These are phyloP conservation scores for Bombyx mandarina DNA, from an alignment of 1,140 invertebrate genomes.

Conservation along the genomic window DNA sequence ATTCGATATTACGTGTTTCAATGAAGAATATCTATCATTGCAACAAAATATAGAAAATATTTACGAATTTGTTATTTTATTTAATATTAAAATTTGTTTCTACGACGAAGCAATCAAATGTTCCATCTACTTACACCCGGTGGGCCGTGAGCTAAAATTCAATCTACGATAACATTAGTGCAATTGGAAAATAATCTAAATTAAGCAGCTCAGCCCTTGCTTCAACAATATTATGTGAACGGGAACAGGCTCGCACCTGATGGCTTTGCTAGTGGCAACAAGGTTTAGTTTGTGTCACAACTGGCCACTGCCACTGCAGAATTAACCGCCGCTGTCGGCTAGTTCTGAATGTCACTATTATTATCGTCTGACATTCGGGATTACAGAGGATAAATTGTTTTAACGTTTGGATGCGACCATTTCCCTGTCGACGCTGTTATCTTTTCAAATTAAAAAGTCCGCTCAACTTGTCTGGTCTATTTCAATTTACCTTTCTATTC, in stretches of 20 bases:
- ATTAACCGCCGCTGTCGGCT: conserved; percentile 51
- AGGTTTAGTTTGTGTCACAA: conserved; percentile 65
- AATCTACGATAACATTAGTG: too few relatives aligned
- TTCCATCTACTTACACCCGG: too few relatives aligned
- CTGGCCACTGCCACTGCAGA: conserved; percentile 54
- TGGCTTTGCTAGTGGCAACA: conserved; percentile 58
- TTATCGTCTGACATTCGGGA: conserved; percentile 66
- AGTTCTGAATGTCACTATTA: conserved; percentile 67
- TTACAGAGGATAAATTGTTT: conserved; percentile 69
- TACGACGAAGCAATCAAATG: too few relatives aligned
- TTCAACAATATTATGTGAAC: conserved; percentile 34
- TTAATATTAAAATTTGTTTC: too few relatives aligned
- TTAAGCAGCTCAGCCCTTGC: not conserved
- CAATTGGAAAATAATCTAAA: too few relatives aligned
- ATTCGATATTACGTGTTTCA: too few relatives aligned
- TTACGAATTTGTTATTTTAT: too few relatives aligned
- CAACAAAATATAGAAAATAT: too few relatives aligned
- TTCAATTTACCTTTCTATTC: conserved; percentile 11
- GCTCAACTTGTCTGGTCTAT: conserved; percentile 21
- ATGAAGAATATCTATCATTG: too few relatives aligned
- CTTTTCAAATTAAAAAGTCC: conserved; percentile 52
- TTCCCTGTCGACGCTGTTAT: conserved; percentile 56
- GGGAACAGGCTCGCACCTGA: conserved; percentile 50
- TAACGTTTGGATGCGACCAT: conserved; percentile 52
- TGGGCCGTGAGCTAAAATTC: too few relatives aligned